Base-by-base conservation (phyloP, 2,888 invertebrate species). In the Nomada flava region DNA sequence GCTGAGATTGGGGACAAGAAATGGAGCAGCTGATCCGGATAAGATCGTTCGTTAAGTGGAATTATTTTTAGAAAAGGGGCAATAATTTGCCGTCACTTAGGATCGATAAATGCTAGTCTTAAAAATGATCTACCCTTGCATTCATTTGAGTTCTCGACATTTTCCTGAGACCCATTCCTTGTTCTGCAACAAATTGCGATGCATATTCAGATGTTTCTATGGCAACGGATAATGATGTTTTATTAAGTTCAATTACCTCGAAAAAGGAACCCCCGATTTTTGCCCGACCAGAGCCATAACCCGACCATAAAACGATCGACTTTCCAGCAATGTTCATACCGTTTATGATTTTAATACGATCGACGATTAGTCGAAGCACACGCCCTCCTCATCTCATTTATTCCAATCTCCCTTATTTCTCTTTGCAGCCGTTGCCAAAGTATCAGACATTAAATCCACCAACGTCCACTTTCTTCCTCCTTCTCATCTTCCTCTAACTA, bases 371-470 rank as follows among this genome's bases (percentile, higher is more conserved):
- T 55, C 55, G 68, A 70, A 57, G 76, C 62, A 62, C 59, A 63
- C 79, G 47, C 77, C 84, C 77, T 71, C 36, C 74, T 79, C 71
- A 60, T 81, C 76, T 74, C 79, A 82, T 84, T 84, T 78, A 82
- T 76, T 68, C 76, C 68, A 59, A 59, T 67, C 44, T 9, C 63
- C 52, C 71, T 60, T 82, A 52, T 80, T 79, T 62, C 74, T 76
- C 80, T 78, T 74, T 67, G 42, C 36, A 69, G 78, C 79, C 82
- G 80, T 86, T 78, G 82, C 87, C 83, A 7, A 88, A 85, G 81
- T 73, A 74, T 82, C 71, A 87, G 82, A 87, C 86, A 86, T 87
- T 86, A 82, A 73, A 82, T 80, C 64, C 57, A 26, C 64, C 29
- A 67, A 68, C 71, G 59, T 68, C 65, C 65, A 44, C 63, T 79